Conservation (phyloP, 2,888 invertebrate genomes). For the Synergus japonicus region DNA sequence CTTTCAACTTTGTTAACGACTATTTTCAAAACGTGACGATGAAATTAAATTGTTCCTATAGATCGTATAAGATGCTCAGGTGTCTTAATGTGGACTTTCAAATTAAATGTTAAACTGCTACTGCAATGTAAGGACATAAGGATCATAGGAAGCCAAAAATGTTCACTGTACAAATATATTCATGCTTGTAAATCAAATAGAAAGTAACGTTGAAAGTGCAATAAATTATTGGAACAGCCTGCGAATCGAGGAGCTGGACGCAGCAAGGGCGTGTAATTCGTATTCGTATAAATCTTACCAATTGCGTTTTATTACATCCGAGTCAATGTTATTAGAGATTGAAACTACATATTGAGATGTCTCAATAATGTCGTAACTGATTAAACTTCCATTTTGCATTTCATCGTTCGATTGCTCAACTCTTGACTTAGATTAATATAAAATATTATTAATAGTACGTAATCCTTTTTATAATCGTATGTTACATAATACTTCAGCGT, state of each 20-base stretch:
- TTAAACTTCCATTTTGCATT: neutral
- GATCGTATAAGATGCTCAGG: neutral
- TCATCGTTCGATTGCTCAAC: neutral
- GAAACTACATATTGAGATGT: conserved; percentile 2
- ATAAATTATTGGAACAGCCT: conserved; percentile 32
- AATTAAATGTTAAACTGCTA: conserved; percentile 35
- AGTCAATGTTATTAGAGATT: conserved; percentile 1
- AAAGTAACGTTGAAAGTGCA: conserved; percentile 26
- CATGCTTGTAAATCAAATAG: conserved; percentile 27
- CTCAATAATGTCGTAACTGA: neutral
- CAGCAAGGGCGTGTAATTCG: neutral
- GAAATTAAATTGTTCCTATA: conserved; percentile 31
- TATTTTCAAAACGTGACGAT: conserved; percentile 37
- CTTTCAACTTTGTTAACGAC: conserved; percentile 17
- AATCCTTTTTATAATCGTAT: neutral
- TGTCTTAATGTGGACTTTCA: conserved; percentile 23
- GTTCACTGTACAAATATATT: neutral
- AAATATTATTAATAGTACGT: neutral
- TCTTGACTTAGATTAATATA: neutral
- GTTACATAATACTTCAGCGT: too few relatives aligned
- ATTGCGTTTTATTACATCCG: neutral
- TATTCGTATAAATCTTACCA: neutral
- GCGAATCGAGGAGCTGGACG: neutral
- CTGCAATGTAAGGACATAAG: conserved; percentile 4
- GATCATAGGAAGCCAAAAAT: conserved; percentile 18